Base-by-base conservation (phyloP, 1,140 invertebrate species). In the Bombus terrestris region DNA sequence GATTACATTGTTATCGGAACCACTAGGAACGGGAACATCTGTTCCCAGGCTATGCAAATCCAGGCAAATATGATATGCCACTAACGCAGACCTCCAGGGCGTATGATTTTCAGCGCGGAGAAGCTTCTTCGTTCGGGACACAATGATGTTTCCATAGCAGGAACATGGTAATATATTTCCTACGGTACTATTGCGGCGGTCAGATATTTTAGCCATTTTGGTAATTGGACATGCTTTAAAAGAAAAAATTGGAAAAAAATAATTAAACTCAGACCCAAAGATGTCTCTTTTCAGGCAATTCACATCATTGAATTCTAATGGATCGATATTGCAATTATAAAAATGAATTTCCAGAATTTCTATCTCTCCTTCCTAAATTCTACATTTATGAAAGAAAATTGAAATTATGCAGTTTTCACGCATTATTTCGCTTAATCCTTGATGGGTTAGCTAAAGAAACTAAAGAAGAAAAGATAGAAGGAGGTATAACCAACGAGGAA, bases 31-130 rank as follows among this genome's bases (percentile, higher is more conserved):
- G 35, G 22, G 43, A 39, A 81, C 37, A n/a, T 37, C 47, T 43
- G 18, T 37, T 81, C 15, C 80, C 59, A 22, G 72, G 35, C 22
- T 66, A 83, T 32, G 59, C 41, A 41, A 57, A 81, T 81, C 28
- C 43, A 22, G 12, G 32, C 39, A 81, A 81, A 81, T 66, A 71
- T 53, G 78, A 81, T 81, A 81, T 69, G 28, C 47, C 25, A 28
- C 25, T 69, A 69, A 53, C 78, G 66, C 3, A 69, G 28, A 37
- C 13, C 78, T 81, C 22, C 66, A 13, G 66, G 78, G 78, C 71
- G 57, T 68, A 53, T 53, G 41, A 81, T 81, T 75, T 62, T 59
- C 53, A 64, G 22, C 18, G 53, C 47, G 37, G 18, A 39, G 22
- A 35, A 25, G 10, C 53, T 22, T 71, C 18, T n/a, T 72, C 68